phyloP scores from a whole-genome alignment of 1,140 invertebrate genomes.

The Cherax quadricarinatus region DNA sequence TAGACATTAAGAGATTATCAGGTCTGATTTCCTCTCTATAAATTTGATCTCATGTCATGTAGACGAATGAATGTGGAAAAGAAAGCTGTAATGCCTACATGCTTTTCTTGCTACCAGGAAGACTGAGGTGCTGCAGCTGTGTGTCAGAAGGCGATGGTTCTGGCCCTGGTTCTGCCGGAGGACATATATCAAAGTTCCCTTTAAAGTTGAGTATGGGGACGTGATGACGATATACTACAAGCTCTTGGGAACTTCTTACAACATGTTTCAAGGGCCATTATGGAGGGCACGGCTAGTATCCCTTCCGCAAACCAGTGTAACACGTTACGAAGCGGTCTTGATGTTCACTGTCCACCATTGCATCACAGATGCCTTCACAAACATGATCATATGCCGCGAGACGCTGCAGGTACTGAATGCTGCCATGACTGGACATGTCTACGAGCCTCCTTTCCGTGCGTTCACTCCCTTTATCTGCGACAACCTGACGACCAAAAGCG shows the following conservation, averaged over 20 bases:
- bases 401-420: conserved; percentile 31
- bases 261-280: conserved; percentile 37
- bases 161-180: conserved; percentile 52
- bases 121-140: conserved; percentile 44
- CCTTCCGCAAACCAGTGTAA: neutral
- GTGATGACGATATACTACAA: conserved; percentile 24
- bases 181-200: neutral
- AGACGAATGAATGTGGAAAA: too few relatives aligned
- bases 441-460: conserved; percentile 1
- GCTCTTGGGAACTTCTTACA: conserved; percentile 2
- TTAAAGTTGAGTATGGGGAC: conserved; percentile 10
- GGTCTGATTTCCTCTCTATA: too few relatives aligned
- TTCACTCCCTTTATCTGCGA: conserved; percentile 1
- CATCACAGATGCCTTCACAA: conserved; percentile 50
- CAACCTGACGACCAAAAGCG: neutral
- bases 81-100: too few relatives aligned
- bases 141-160: conserved; percentile 11
- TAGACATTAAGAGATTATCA: too few relatives aligned
- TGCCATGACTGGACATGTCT: neutral
- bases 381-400: conserved; percentile 40
- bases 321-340: conserved; percentile 22
- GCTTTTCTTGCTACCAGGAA: neutral
- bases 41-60: too few relatives aligned
- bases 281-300: conserved; percentile 50
- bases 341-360: conserved; percentile 42